These are phyloP conservation scores for Macrochelys suwanniensis DNA, from an alignment of 2,797 vertebrate genomes.

Conservation along the genomic window DNA sequence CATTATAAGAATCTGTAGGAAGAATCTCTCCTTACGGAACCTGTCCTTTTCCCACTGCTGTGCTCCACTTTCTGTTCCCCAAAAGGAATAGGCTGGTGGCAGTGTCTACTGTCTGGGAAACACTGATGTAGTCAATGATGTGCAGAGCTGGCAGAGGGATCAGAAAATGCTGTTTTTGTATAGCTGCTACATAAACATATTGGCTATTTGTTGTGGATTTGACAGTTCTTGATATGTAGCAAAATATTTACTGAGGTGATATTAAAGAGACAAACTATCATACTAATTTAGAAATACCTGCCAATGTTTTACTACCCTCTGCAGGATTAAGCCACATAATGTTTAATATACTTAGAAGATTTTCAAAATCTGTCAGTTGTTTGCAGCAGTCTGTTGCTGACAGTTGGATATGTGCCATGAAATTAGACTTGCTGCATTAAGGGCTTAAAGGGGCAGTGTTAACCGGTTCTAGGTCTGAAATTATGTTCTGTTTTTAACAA, in stretches of 20 bases:
- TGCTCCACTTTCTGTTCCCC: neutral
- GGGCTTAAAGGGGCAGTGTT: neutral
- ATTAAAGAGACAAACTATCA: fast-evolving
- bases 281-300: neutral
- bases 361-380: fast-evolving
- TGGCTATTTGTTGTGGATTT: neutral
- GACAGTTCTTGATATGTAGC: neutral
- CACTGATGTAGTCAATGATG: neutral
- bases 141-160: neutral
- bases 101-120: neutral
- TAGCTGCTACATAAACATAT: neutral
- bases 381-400: neutral
- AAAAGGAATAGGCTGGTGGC: neutral
- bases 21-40: neutral
- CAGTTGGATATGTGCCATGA: neutral
- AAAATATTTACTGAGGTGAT: neutral
- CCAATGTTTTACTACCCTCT: neutral
- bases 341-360: neutral
- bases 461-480: neutral
- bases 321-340: neutral
- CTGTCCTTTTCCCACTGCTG: neutral
- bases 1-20: neutral
- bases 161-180: neutral
- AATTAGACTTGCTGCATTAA: neutral
- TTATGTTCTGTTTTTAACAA: neutral